Conservation (phyloP, 2,113 vertebrate genomes). For the Phrynosoma blainvillii region DNA sequence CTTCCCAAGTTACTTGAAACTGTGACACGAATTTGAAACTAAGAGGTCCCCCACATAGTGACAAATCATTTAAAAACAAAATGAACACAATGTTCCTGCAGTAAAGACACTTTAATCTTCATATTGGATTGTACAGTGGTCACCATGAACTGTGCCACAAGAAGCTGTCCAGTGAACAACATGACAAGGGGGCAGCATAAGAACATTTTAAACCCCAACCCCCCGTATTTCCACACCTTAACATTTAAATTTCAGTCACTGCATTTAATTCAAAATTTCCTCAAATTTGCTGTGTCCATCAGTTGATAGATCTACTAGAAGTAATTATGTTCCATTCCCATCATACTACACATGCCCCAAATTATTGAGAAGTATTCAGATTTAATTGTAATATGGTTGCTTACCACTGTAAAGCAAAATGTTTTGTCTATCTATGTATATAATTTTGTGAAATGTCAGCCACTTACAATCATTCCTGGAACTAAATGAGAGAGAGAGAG, state of each 20-base stretch:
- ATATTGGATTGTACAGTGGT: background rate
- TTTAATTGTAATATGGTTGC: slow-evolving; percentile 34
- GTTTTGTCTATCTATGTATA: background rate
- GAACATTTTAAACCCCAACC: background rate
- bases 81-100: background rate
- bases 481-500: background rate
- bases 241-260: slow-evolving; percentile 49
- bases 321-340: slow-evolving; percentile 53
- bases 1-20: background rate
- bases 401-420: slow-evolving; percentile 26
- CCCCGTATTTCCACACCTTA: slow-evolving; percentile 28
- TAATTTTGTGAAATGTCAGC: slow-evolving; percentile 1
- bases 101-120: background rate
- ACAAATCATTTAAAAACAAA: background rate
- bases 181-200: slow-evolving; percentile 22
- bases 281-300: slow-evolving; percentile 42
- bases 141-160: background rate
- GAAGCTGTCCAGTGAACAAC: background rate
- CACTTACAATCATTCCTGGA: slow-evolving; percentile 14
- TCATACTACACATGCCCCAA: background rate
- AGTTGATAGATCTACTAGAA: slow-evolving; percentile 53
- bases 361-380: slow-evolving; percentile 55
- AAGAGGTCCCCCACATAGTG: background rate
- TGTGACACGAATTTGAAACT: background rate
- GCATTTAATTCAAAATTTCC: slow-evolving; percentile 64